Evolutionary conservation across 1,140 invertebrate genomes (phyloP).

Genomic region (Phortica variegata): DNA sequence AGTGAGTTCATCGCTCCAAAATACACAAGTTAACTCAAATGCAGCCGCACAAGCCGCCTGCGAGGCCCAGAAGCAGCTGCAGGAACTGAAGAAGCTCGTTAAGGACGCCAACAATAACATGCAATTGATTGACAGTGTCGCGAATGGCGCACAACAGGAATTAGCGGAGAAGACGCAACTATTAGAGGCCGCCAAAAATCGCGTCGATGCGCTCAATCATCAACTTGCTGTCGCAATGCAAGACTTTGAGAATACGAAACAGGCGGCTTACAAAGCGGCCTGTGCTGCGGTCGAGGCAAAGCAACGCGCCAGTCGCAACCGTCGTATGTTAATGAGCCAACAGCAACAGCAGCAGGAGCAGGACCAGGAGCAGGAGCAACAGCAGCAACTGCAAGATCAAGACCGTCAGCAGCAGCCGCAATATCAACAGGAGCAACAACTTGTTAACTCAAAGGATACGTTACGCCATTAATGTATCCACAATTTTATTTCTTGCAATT

Average conservation of each 20-base stretch:
- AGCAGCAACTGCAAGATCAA: no score
- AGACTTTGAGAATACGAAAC: constrained; percentile 65
- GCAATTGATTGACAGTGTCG: constrained; percentile 63
- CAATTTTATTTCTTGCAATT: no score
- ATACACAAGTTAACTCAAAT: constrained; percentile 63
- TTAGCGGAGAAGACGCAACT: constrained; percentile 66
- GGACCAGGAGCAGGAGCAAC: no score
- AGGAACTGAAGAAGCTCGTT: constrained; percentile 56
- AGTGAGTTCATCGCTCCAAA: constrained; percentile 62
- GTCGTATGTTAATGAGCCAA: no score
- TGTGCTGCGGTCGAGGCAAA: constrained; percentile 66
- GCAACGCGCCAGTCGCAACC: constrained; percentile 28
- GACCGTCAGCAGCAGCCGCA: no score
- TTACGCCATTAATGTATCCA: no score
- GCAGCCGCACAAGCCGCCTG: constrained; percentile 62
- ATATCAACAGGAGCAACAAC: no score
- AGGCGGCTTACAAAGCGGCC: constrained; percentile 64
- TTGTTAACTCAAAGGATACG: no score
- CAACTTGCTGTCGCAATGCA: constrained; percentile 62
- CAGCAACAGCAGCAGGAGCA: no score
- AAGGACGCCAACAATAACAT: constrained; percentile 61
- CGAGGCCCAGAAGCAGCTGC: constrained; percentile 60
- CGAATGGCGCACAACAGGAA: constrained; percentile 61
- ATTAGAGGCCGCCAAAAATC: constrained; percentile 64
- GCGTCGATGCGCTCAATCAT: constrained; percentile 62